Evolutionary conservation across 2,888 invertebrate species (phyloP).

Genomic region (Maniola hyperantus): DNA sequence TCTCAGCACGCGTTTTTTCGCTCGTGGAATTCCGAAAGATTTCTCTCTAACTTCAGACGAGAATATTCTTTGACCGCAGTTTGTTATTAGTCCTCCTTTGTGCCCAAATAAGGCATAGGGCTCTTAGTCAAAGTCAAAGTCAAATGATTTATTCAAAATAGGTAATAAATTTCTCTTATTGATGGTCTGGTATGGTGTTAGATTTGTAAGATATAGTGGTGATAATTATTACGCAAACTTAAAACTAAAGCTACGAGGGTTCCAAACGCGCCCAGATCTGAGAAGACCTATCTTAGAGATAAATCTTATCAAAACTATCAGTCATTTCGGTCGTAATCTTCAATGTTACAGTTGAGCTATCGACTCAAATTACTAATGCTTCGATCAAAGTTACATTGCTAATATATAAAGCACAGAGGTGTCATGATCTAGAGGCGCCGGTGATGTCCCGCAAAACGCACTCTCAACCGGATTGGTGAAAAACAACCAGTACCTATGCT

Average conservation of each 20-base stretch:
- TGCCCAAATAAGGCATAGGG: background rate
- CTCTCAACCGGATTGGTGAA: background rate
- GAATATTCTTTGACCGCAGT: background rate
- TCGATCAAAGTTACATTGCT: background rate
- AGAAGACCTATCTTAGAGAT: too few species aligned
- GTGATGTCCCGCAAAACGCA: background rate
- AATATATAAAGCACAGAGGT: background rate
- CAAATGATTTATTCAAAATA: too few species aligned
- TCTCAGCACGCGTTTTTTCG: too few species aligned
- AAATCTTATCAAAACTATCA: background rate
- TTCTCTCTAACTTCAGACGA: too few species aligned
- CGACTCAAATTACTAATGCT: constrained; percentile 9
- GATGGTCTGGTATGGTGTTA: too few species aligned
- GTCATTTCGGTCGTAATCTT: background rate
- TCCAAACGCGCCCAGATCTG: too few species aligned
- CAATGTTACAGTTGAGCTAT: constrained; percentile 1
- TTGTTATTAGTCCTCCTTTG: background rate
- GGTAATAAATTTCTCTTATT: too few species aligned
- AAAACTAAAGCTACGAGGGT: too few species aligned
- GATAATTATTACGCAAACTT: too few species aligned
- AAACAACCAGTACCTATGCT: background rate
- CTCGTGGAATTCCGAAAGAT: too few species aligned
- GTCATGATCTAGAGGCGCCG: background rate
- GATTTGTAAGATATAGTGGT: too few species aligned
- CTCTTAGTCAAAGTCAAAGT: too few species aligned